Conservation (phyloP, 2,113 vertebrate genomes). For the Athene cunicularia region DNA sequence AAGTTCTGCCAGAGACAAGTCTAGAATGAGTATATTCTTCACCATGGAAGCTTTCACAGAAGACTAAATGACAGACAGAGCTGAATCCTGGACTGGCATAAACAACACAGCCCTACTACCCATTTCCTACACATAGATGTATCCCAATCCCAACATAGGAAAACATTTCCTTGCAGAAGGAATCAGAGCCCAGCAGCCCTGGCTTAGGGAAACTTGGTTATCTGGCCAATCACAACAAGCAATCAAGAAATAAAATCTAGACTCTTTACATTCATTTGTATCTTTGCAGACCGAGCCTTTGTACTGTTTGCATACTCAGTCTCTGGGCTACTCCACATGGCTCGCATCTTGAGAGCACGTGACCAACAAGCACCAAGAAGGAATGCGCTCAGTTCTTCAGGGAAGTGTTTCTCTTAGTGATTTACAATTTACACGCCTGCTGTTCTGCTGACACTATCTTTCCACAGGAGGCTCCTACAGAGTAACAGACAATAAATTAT, state of each 20-base stretch:
- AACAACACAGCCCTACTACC: not conserved
- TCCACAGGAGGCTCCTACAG: not conserved
- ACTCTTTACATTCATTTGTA: not conserved
- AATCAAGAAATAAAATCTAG: not conserved
- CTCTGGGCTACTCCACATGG: not conserved
- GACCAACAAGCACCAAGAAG: not conserved
- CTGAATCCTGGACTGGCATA: not conserved
- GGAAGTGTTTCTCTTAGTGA: not conserved
- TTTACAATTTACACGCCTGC: not conserved
- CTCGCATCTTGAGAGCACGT: rapidly evolving
- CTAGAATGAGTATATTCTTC: not conserved
- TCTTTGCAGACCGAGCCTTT: not conserved
- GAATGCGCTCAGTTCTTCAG: rapidly evolving
- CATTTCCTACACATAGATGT: not conserved
- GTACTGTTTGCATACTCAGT: not conserved
- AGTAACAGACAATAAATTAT: not conserved
- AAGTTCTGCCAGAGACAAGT: not conserved
- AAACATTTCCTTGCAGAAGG: not conserved
- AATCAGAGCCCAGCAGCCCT: not conserved
- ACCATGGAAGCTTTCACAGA: not conserved
- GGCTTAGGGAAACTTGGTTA: not conserved
- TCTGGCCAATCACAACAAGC: not conserved
- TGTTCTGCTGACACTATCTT: not conserved
- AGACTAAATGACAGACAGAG: not conserved
- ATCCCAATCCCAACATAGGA: rapidly evolving